Conservation (phyloP, 2,888 invertebrate genomes). For the Patella ulyssiponensis region DNA sequence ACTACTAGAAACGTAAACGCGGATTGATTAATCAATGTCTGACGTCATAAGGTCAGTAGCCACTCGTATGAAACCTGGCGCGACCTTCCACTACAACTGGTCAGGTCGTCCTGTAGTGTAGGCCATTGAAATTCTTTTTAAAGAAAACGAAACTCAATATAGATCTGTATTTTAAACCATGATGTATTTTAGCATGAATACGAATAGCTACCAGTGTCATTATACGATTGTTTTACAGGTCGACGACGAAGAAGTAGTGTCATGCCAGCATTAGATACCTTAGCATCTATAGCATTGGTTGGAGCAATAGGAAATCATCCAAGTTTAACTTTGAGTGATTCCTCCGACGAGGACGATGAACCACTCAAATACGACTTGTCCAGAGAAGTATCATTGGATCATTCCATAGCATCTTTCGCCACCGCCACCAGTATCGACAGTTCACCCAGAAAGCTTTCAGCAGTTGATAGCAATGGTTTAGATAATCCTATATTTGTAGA, state of each 20-base stretch:
- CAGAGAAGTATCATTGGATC: neutral
- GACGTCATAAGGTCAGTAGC: no score
- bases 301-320: conserved; percentile 55
- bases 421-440: neutral
- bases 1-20: no score
- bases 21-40: no score
- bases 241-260: conserved; percentile 55
- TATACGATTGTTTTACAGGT: conserved; percentile 15
- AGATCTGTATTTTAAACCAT: no score
- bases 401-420: neutral
- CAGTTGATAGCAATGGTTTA: conserved; percentile 15
- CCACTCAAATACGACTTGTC: conserved; percentile 8
- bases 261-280: conserved; percentile 54
- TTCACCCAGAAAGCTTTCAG: neutral
- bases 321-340: conserved; percentile 43
- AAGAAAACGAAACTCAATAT: no score
- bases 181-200: no score
- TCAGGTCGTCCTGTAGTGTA: no score
- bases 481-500: conserved; percentile 31
- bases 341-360: conserved; percentile 47
- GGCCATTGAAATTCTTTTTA: no score
- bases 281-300: conserved; percentile 56
- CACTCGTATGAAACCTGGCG: no score
- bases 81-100: no score
- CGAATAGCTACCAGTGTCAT: no score